Percentiles rank a stretch among this genome's conserved stretches.
Evolutionary conservation across 2,797 vertebrate genomes (phyloP).

Genomic region (Ptychobarbus kaznakovi): DNA sequence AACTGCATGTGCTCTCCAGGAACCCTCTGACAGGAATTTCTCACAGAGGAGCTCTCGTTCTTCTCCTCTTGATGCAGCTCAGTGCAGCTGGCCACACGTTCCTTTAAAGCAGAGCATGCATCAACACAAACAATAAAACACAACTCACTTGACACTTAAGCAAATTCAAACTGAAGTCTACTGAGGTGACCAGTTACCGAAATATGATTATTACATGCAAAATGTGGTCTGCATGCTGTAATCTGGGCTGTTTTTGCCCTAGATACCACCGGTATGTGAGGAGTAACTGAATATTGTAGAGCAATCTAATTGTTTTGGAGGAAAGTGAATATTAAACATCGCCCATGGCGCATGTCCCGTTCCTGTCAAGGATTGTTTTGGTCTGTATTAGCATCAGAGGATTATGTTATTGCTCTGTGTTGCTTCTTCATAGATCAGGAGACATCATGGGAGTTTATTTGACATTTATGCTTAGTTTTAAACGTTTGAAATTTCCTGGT

Average conservation of each 20-base stretch:
- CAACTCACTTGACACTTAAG: conserved; percentile 2
- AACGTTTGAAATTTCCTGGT: neutral
- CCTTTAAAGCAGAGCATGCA: neutral
- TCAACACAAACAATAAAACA: conserved; percentile 10
- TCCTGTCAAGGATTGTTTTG: conserved; percentile 6
- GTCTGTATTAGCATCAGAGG: conserved; percentile 6
- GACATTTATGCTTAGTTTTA: neutral
- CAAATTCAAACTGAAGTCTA: neutral
- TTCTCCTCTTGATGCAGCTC: conserved; percentile 41
- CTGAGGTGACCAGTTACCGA: neutral
- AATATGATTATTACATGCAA: conserved; percentile 20
- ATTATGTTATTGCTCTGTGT: neutral
- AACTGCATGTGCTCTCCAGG: conserved; percentile 26
- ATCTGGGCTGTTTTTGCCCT: conserved; percentile 23
- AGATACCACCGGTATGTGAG: conserved; percentile 36
- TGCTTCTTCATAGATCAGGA: neutral
- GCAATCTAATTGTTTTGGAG: conserved; percentile 39
- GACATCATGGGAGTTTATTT: neutral
- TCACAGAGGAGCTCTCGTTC: conserved; percentile 40
- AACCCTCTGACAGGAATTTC: conserved; percentile 49
- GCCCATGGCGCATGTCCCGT: conserved; percentile 5
- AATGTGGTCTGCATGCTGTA: conserved; percentile 12
- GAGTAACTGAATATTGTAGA: conserved; percentile 45
- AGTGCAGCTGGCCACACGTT: conserved; percentile 45
- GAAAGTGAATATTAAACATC: conserved; percentile 38